phyloP scores from a whole-genome alignment of 2,797 vertebrate genomes.

The Loris lydekkerianus region DNA sequence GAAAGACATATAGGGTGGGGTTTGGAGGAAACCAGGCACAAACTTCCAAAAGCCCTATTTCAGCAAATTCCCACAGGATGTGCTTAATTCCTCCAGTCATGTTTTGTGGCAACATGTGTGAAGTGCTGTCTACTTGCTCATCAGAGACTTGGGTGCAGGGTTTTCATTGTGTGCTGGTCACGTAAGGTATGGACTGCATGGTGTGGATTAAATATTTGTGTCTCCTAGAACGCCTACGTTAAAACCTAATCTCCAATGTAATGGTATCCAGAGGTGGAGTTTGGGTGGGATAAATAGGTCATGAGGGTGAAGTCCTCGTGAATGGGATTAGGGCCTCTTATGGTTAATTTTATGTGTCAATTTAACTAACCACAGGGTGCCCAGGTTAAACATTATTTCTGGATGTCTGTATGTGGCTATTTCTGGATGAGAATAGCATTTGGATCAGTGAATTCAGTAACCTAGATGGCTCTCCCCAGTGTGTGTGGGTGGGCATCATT shows the following conservation, averaged over 20 bases:
- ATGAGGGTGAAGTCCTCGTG: neutral
- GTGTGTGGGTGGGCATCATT: neutral
- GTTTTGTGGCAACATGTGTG: neutral
- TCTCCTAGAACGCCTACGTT: neutral
- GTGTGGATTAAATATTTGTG: neutral
- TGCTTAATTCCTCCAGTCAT: slow-evolving; percentile 16
- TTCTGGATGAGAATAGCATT: neutral
- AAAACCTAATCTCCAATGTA: neutral
- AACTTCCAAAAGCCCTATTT: neutral
- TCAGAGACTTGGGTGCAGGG: neutral
- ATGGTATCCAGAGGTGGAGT: neutral
- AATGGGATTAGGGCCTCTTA: neutral
- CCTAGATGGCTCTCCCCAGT: neutral
- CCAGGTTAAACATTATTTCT: neutral
- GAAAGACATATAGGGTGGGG: neutral
- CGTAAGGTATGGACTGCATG: neutral
- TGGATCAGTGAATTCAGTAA: neutral
- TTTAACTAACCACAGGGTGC: neutral
- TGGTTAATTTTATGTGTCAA: neutral
- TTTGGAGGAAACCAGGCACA: neutral
- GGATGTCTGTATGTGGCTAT: neutral
- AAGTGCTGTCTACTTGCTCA: neutral
- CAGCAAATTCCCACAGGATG: neutral
- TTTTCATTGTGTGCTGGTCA: neutral
- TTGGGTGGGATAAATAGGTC: neutral